Percentiles rank a stretch among this genome's conserved stretches.
phyloP scores from a whole-genome alignment of 2,113 vertebrate species.

The Eubucco bourcierii region DNA sequence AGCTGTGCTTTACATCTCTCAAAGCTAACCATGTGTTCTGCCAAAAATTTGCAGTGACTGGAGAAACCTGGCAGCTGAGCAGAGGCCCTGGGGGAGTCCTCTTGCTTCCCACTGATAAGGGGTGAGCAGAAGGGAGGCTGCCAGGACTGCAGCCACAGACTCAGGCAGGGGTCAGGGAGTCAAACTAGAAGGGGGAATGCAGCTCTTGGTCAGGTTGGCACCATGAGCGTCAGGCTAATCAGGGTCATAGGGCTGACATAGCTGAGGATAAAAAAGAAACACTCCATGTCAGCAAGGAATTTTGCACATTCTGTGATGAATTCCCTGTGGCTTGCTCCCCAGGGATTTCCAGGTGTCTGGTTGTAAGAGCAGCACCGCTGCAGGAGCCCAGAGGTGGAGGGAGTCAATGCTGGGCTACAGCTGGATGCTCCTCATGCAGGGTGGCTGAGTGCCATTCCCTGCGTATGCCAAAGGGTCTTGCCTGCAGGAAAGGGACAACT shows the following conservation, averaged over 20 bases:
- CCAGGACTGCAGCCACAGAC: neutral
- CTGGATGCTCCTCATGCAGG: neutral
- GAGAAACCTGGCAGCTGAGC: fast-evolving
- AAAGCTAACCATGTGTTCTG: neutral
- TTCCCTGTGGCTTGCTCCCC: neutral
- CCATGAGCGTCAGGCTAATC: fast-evolving
- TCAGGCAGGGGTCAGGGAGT: neutral
- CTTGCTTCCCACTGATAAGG: neutral
- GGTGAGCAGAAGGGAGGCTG: fast-evolving
- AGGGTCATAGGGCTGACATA: fast-evolving
- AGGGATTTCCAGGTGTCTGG: neutral
- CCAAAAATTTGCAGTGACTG: neutral
- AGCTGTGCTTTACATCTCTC: neutral
- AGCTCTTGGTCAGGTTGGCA: neutral
- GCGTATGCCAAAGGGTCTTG: neutral
- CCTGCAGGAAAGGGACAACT: neutral
- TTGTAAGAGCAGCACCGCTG: neutral
- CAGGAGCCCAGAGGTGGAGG: neutral
- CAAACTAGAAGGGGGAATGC: neutral
- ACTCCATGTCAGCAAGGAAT: neutral
- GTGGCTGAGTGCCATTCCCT: neutral
- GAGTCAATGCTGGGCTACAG: fast-evolving
- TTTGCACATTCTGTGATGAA: neutral
- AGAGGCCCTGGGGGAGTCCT: neutral
- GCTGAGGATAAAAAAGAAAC: neutral